Evolutionary conservation across 2,113 vertebrate genomes (phyloP).

Genomic region (Callipepla squamata): DNA sequence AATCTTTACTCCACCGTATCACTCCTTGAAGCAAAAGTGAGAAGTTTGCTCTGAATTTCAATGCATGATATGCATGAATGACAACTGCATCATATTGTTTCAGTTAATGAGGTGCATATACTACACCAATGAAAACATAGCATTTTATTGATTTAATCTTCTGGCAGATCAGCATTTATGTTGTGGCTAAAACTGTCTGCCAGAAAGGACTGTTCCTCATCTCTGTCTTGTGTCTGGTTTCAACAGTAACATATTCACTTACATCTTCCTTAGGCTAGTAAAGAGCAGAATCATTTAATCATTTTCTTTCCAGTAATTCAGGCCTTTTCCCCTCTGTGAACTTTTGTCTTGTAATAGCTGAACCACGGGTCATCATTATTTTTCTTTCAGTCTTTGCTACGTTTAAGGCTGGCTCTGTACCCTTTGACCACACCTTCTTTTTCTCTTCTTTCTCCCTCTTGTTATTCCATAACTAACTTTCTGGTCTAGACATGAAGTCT

Average conservation of each 20-base stretch:
- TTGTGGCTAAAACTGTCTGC: constrained; percentile 6
- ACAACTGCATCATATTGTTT: neutral
- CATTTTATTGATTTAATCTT: constrained; percentile 16
- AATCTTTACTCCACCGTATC: neutral
- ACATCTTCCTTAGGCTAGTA: neutral
- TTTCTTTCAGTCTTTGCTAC: constrained; percentile 21
- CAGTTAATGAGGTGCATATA: neutral
- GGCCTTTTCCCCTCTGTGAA: constrained; percentile 20
- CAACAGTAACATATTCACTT: neutral
- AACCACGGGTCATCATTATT: constrained; percentile 2
- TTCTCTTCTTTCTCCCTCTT: neutral
- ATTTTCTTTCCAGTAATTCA: constrained; percentile 34
- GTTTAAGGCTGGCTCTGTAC: neutral
- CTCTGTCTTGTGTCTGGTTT: neutral
- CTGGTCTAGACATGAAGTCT: constrained; percentile 10
- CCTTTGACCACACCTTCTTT: constrained; percentile 8
- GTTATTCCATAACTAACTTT: neutral
- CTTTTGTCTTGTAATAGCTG: constrained; percentile 2
- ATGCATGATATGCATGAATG: neutral
- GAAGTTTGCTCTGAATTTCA: neutral
- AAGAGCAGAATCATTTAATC: constrained; percentile 7
- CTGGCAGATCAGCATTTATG: neutral
- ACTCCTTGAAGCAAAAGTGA: neutral
- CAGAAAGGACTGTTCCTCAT: constrained; percentile 16
- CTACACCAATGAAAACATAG: neutral